phyloP scores from a whole-genome alignment of 2,113 vertebrate genomes.

The Entomyzon cyanotis region DNA sequence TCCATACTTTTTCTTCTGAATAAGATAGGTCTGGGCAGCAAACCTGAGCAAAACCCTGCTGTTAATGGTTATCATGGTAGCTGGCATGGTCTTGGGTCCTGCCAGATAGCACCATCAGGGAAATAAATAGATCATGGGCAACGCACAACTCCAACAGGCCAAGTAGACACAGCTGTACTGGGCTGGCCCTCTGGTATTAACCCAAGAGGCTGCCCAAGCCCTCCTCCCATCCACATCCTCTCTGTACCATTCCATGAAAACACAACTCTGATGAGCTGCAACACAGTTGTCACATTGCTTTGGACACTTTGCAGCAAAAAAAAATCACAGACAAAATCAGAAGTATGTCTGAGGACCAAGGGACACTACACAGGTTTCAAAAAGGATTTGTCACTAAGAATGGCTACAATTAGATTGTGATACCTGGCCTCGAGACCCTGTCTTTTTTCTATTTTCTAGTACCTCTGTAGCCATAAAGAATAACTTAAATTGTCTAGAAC shows the following conservation, averaged over 20 bases:
- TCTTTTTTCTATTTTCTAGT: background rate
- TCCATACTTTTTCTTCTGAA: background rate
- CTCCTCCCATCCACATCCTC: background rate
- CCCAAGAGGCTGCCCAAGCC: background rate
- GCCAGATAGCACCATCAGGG: background rate
- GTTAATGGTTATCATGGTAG: background rate
- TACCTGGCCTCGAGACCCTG: background rate
- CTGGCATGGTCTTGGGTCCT: background rate
- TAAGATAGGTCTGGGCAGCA: background rate
- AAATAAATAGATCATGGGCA: background rate
- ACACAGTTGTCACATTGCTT: background rate
- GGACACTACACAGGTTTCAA: fast-evolving
- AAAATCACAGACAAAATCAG: background rate
- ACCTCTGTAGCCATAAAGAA: background rate
- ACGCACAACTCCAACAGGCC: background rate
- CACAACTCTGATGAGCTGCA: background rate
- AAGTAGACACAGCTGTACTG: background rate
- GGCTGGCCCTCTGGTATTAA: background rate
- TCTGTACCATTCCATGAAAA: background rate
- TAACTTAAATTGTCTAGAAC: background rate
- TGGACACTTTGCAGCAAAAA: background rate
- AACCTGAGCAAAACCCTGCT: background rate
- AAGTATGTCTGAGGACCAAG: background rate
- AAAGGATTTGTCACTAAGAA: background rate
- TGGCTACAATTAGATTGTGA: background rate